Evolutionary conservation across 2,888 invertebrate species (phyloP).

Genomic region (Teleogryllus oceanicus): DNA sequence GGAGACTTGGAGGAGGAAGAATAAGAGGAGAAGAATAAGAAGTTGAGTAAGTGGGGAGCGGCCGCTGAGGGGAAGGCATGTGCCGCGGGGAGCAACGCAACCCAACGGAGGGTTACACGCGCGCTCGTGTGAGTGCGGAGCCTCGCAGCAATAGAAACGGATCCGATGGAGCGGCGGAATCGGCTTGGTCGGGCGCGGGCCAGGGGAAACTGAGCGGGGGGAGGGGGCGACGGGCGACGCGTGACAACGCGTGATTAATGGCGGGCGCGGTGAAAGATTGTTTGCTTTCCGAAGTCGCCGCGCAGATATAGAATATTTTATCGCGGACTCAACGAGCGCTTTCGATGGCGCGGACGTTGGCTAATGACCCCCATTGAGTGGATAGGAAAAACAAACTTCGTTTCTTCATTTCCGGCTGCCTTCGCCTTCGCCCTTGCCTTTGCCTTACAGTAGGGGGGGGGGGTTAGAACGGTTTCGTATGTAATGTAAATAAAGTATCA

Average conservation of each 20-base stretch:
- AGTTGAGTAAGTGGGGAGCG: neutral
- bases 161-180: neutral
- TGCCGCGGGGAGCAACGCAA: neutral
- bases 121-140: no score
- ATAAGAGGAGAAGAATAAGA: neutral
- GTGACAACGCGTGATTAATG: neutral
- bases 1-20: neutral
- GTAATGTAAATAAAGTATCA: no score
- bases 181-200: neutral
- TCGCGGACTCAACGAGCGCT: neutral
- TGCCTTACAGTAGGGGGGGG: neutral
- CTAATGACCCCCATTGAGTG: neutral
- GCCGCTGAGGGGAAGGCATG: neutral
- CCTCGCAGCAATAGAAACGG: neutral
- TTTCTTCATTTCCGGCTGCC: neutral
- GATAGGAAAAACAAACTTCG: neutral
- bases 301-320: neutral
- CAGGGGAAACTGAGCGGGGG: neutral
- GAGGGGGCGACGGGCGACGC: neutral
- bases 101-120: no score
- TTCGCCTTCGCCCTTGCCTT: neutral
- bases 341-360: slow-evolving; percentile 9
- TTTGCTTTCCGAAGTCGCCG: neutral
- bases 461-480: neutral
- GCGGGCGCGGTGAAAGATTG: neutral